These are phyloP conservation scores for Chrosomus eos DNA, from an alignment of 2,797 vertebrate species.

Conservation along the genomic window DNA sequence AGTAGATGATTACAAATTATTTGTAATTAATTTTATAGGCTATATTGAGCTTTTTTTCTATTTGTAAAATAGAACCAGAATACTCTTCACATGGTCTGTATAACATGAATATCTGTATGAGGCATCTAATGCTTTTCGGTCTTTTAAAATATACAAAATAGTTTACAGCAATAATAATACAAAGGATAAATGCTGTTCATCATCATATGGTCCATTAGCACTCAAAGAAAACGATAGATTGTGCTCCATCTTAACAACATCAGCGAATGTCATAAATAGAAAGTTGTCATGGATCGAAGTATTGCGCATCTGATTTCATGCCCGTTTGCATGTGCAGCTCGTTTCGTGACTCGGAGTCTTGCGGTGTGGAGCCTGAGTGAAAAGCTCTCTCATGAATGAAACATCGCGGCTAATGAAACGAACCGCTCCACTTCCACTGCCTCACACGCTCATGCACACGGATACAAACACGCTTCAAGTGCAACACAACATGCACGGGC, in stretches of 20 bases:
- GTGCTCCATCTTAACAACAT: background rate
- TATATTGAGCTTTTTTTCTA: too few relatives aligned
- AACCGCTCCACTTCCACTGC: conserved; percentile 45
- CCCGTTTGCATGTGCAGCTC: conserved; percentile 20
- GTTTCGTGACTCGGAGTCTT: conserved; percentile 47
- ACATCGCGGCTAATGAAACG: conserved; percentile 61
- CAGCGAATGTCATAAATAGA: background rate
- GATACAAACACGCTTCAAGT: conserved; percentile 25
- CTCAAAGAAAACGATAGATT: background rate
- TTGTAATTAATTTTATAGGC: background rate
- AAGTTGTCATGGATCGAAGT: conserved; percentile 9
- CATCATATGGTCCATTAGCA: conserved; percentile 12
- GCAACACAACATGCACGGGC: conserved; percentile 28
- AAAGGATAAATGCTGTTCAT: background rate
- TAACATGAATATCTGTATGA: background rate
- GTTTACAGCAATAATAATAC: conserved; percentile 5
- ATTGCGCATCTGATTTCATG: conserved; percentile 13
- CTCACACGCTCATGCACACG: conserved; percentile 32
- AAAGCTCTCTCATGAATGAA: conserved; percentile 67
- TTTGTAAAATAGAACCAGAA: background rate
- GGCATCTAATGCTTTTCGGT: background rate
- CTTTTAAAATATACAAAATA: background rate
- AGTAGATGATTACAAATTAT: background rate
- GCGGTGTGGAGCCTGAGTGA: background rate
- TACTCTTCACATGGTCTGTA: background rate